A percentile compares a stretch with the other conserved stretches of the same genome.
Evolutionary conservation across 2,113 vertebrate species (phyloP).

Genomic region (Daboia siamensis): DNA sequence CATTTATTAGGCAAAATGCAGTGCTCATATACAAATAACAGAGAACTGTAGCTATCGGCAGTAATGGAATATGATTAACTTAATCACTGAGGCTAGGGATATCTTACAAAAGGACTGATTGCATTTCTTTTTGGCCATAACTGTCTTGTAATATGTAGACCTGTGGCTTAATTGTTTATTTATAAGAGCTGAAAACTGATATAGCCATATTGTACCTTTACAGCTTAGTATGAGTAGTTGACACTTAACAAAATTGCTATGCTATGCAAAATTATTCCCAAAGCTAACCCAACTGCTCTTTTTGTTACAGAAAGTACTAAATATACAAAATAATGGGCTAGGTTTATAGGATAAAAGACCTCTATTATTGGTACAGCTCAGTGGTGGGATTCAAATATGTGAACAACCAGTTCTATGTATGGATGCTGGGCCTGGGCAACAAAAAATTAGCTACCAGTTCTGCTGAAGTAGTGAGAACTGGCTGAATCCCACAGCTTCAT

Average conservation of each 20-base stretch:
- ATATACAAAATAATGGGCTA: neutral
- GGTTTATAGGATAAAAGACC: neutral
- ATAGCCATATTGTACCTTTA: neutral
- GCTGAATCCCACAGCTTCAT: too few species aligned
- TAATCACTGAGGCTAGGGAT: slow-evolving; percentile 15
- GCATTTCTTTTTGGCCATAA: slow-evolving; percentile 23
- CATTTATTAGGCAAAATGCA: slow-evolving; percentile 62
- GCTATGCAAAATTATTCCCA: neutral
- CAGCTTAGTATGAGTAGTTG: neutral
- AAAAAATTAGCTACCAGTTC: too few species aligned
- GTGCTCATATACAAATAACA: slow-evolving; percentile 51
- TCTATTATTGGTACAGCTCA: neutral
- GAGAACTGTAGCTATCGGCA: slow-evolving; percentile 45
- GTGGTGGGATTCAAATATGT: too few species aligned
- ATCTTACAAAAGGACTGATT: slow-evolving; percentile 23
- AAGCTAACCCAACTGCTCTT: neutral
- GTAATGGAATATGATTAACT: slow-evolving; percentile 49
- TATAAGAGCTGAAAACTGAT: neutral
- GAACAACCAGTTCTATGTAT: too few species aligned
- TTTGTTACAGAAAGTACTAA: neutral
- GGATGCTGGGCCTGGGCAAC: too few species aligned
- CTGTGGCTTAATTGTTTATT: neutral
- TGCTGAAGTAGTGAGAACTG: too few species aligned
- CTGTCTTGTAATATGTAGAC: neutral
- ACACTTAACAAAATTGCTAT: neutral